These are phyloP conservation scores for Catocala sponsa DNA, from an alignment of 2,888 invertebrate genomes.

Conservation along the genomic window DNA sequence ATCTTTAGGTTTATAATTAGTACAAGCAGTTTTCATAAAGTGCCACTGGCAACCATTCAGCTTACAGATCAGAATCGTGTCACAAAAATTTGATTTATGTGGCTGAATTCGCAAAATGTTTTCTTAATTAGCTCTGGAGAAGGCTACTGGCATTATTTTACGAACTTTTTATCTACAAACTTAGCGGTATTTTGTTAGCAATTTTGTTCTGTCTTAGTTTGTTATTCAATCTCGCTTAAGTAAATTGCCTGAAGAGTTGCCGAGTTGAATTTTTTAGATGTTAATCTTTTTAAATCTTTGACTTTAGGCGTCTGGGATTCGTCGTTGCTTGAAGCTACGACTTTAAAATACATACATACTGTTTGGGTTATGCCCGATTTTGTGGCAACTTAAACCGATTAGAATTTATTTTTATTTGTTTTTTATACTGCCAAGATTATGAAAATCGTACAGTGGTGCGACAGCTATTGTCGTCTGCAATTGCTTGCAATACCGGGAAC, in stretches of 20 bases:
- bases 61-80: too few relatives aligned
- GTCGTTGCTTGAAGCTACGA: background rate
- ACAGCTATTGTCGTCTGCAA: too few relatives aligned
- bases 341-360: background rate
- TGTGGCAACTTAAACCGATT: too few relatives aligned
- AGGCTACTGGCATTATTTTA: background rate
- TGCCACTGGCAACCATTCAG: too few relatives aligned
- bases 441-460: too few relatives aligned
- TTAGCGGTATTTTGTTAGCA: background rate
- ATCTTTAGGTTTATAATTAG: too few relatives aligned
- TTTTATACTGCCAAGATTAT: too few relatives aligned
- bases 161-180: conserved; percentile 1
- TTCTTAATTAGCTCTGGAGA: background rate
- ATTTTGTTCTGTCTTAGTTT: conserved; percentile 5
- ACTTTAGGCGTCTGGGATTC: conserved; percentile 11
- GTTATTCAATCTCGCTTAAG: conserved; percentile 18
- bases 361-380: too few relatives aligned
- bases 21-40: too few relatives aligned
- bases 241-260: conserved; percentile 17
- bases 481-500: too few relatives aligned
- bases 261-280: conserved; percentile 24
- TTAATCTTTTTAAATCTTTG: conserved; percentile 23
- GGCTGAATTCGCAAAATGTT: background rate
- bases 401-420: too few relatives aligned
- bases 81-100: too few relatives aligned